These are phyloP conservation scores for Poeciliopsis turneri DNA, from an alignment of 2,797 vertebrate species.

Conservation along the genomic window DNA sequence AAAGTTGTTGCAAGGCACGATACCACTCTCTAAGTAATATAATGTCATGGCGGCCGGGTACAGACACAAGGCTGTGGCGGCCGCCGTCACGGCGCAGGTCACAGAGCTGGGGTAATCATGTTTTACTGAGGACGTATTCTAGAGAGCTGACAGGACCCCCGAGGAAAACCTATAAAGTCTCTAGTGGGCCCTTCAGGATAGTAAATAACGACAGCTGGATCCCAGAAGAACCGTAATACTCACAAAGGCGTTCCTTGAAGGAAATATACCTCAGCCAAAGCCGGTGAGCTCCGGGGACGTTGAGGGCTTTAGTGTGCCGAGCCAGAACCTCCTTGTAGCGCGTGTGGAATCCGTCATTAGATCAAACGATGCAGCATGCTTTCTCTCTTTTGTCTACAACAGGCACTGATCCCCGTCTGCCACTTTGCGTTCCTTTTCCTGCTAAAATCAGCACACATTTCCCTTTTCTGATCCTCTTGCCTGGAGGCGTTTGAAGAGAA, in stretches of 20 bases:
- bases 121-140: slow-evolving; percentile 63
- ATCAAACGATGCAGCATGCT: neutral
- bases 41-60: slow-evolving; percentile 42
- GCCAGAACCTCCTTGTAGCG: neutral
- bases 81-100: slow-evolving; percentile 42
- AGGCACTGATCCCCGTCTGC: slow-evolving; percentile 36
- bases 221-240: slow-evolving; percentile 40
- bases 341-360: slow-evolving; percentile 28
- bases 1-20: slow-evolving; percentile 32
- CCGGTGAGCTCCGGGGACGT: slow-evolving; percentile 8
- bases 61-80: slow-evolving; percentile 56
- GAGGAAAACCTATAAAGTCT: slow-evolving; percentile 54
- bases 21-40: slow-evolving; percentile 35
- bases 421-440: slow-evolving; percentile 38
- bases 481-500: neutral
- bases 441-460: slow-evolving; percentile 1
- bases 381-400: neutral
- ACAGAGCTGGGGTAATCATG: slow-evolving; percentile 28
- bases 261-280: slow-evolving; percentile 12
- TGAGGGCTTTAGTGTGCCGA: neutral
- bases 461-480: neutral
- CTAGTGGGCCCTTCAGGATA: slow-evolving; percentile 47
- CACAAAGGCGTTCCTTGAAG: slow-evolving; percentile 27
- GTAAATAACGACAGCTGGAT: slow-evolving; percentile 62
- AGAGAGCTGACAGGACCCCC: slow-evolving; percentile 46